Percentiles rank a stretch among this genome's conserved stretches.
These are phyloP conservation scores for Myoxocephalus aenaeus DNA, from an alignment of 2,797 vertebrate genomes.

Conservation along the genomic window DNA sequence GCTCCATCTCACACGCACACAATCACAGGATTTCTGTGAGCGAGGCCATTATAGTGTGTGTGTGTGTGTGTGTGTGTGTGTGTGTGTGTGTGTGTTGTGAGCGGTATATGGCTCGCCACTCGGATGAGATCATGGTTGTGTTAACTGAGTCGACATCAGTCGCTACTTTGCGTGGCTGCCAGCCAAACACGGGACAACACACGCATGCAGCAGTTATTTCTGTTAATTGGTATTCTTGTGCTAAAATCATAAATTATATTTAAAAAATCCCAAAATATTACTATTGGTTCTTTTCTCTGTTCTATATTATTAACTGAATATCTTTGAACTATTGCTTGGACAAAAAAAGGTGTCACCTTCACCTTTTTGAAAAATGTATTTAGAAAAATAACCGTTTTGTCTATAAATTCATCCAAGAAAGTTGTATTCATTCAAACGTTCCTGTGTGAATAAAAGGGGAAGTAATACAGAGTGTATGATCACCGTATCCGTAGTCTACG, in stretches of 20 bases:
- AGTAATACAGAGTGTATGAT: background rate
- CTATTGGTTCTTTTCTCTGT: background rate
- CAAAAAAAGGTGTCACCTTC: background rate
- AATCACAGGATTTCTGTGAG: constrained; percentile 16
- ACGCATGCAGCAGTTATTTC: constrained; percentile 24
- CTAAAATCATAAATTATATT: no score
- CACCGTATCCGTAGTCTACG: background rate
- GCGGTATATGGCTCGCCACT: constrained; percentile 53
- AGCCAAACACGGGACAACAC: constrained; percentile 34
- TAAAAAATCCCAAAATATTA: no score
- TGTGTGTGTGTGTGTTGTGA: constrained; percentile 2
- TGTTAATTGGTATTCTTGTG: background rate
- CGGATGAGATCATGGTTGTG: constrained; percentile 73
- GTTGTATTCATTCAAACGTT: background rate
- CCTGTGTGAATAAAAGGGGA: background rate
- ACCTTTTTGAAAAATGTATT: no score
- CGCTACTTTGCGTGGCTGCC: constrained; percentile 54
- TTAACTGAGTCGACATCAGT: constrained; percentile 63
- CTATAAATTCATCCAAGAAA: background rate
- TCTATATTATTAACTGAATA: background rate
- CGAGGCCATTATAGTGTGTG: constrained; percentile 11
- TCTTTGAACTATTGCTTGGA: background rate
- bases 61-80: no score
- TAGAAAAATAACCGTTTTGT: no score
- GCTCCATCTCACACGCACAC: constrained; percentile 17